Evolutionary conservation across 2,888 invertebrate species (phyloP).

Genomic region (Beris morrisii): DNA sequence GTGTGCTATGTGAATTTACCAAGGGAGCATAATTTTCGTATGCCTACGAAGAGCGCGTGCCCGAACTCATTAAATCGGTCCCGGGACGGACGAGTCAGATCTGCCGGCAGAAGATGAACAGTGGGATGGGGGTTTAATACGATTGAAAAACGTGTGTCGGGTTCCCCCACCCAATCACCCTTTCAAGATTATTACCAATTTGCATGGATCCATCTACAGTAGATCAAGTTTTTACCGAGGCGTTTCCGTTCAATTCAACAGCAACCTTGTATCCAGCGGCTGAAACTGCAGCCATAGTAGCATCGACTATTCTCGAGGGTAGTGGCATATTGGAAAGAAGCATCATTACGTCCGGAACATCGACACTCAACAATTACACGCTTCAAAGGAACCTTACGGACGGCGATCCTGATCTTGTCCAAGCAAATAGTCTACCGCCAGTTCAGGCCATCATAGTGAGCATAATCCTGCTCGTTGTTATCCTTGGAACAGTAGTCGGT

Average conservation of each 20-base stretch:
- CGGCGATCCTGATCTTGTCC: constrained; percentile 13
- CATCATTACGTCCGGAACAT: constrained; percentile 26
- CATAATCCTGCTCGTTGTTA: constrained; percentile 72
- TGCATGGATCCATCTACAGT: constrained; percentile 41
- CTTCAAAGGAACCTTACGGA: constrained; percentile 5
- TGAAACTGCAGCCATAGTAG: constrained; percentile 2
- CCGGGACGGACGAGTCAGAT: too few species aligned
- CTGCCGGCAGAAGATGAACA: constrained; percentile 5
- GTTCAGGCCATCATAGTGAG: constrained; percentile 68
- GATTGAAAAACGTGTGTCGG: constrained; percentile 11
- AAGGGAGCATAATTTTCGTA: too few species aligned
- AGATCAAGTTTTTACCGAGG: constrained; percentile 37
- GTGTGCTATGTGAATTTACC: too few species aligned
- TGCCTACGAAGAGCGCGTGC: too few species aligned
- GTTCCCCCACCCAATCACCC: constrained; percentile 14
- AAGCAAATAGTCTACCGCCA: constrained; percentile 42
- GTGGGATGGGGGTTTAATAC: constrained; percentile 40
- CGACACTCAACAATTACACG: constrained; percentile 26
- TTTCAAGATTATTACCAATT: constrained; percentile 27
- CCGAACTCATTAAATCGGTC: too few species aligned
- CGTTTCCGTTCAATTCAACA: constrained; percentile 36
- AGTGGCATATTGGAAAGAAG: constrained; percentile 32
- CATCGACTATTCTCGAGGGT: constrained; percentile 28
- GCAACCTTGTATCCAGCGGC: constrained; percentile 11
- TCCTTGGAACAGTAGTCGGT: constrained; percentile 79